Base-by-base conservation (phyloP, 2,797 vertebrate species). In the Cottoperca gobio region DNA sequence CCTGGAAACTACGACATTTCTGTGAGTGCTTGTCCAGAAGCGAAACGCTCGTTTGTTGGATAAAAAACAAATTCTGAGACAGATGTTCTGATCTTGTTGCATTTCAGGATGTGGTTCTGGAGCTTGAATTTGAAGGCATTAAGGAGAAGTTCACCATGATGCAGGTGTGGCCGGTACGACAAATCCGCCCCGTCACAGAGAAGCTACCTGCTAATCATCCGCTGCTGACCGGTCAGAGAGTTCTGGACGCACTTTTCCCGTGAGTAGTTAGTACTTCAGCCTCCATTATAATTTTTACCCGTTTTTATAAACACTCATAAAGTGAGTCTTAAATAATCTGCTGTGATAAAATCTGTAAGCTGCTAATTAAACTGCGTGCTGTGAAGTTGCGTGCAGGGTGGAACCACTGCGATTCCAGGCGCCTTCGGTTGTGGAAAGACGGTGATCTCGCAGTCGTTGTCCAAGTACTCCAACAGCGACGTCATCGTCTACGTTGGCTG, bases 351-450 rank as follows among this genome's bases (percentile, higher is more conserved):
- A 43, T 21, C 12, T 71, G 11, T 23, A n/a, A 26, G 24, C 23
- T 24, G 28, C n/a, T 35, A 19, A 46, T 70, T 0, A 67, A 53
- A 28, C 43, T 17, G 17, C 21, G 5, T 80, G 48, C 11, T 82
- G 9, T 37, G 39, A 61, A 99, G 98, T 45, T 99, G 98, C 83
- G 98, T 99, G n/a, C 98, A 99, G 89, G 98, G 98, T 23, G 98
- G 98, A 50, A 99, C 98, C 58, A 99, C 98, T 16, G 98, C 98
- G 9, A 99, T 99, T 83, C 98, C 98, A 0, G 98, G 98, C 5
- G 98, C 98, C 17, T 99, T 99, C 21, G 98, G 98, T n/a, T 99
- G 98, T 86, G 98, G 98, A 71, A 99, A 99, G 92, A 99, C 98
- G 0, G 98, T 99, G 78, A 99, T 99, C 90, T 99, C 98, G 0